phyloP scores from a whole-genome alignment of 2,888 invertebrate genomes.

The Trissoscelio sp. region DNA sequence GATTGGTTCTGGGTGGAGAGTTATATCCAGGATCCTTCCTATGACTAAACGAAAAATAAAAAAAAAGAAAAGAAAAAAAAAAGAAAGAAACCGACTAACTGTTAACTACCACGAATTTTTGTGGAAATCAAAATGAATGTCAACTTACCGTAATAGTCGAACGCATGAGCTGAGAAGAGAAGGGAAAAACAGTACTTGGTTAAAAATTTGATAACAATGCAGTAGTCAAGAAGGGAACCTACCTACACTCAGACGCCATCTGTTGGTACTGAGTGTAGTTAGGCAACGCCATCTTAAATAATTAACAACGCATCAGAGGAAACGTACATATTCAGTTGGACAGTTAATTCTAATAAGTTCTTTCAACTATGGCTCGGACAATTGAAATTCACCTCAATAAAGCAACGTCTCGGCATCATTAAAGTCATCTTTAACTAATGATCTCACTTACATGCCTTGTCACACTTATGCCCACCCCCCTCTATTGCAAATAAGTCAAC shows the following conservation, averaged over 20 bases:
- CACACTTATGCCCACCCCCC: conserved; percentile 82
- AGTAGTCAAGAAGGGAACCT: conserved; percentile 71
- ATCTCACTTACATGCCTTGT: conserved; percentile 81
- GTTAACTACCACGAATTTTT: conserved; percentile 71
- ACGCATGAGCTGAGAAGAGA: conserved; percentile 92
- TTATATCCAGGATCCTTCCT: conserved; percentile 44
- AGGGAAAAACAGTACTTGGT: conserved; percentile 82
- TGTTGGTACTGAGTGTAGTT: conserved; percentile 76
- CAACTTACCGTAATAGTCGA: conserved; percentile 99
- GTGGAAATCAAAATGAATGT: conserved; percentile 87
- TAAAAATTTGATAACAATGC: conserved; percentile 75
- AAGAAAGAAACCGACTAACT: conserved; percentile 40
- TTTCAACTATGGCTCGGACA: conserved; percentile 32
- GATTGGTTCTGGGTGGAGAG: conserved; percentile 72
- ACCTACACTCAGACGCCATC: conserved; percentile 76
- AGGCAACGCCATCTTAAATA: conserved; percentile 71
- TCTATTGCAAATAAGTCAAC: conserved; percentile 14
- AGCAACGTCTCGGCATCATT: conserved; percentile 62
- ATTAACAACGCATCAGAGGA: conserved; percentile 78
- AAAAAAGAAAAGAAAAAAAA: conserved; percentile 9
- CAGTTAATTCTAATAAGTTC: conserved; percentile 38
- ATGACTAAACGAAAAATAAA: no score
- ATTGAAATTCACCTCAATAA: conserved; percentile 64
- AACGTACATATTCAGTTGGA: conserved; percentile 82
- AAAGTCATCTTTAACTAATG: no score